These are phyloP conservation scores for Phasianus colchicus DNA, from an alignment of 2,113 vertebrate species.

Conservation along the genomic window DNA sequence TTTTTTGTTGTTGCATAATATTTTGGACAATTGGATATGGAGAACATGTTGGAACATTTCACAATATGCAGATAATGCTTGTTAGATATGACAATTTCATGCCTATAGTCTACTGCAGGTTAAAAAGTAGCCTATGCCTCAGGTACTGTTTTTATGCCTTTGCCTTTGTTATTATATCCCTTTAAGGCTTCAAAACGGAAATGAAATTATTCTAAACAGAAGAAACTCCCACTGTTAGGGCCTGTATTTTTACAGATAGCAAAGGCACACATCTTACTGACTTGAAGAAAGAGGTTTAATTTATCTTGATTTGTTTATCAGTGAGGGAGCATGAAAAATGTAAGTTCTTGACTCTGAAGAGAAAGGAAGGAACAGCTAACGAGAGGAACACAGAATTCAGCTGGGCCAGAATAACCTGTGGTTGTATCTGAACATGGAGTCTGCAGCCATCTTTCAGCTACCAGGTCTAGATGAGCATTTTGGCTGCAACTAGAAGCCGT, in stretches of 20 bases:
- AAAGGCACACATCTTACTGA: not conserved
- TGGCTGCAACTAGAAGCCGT: not conserved
- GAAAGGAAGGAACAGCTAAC: not conserved
- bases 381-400: not conserved
- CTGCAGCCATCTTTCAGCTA: not conserved
- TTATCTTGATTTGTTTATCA: not conserved
- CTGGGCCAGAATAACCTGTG: not conserved
- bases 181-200: not conserved
- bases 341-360: not conserved
- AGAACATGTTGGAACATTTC: not conserved
- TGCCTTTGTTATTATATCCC: not conserved
- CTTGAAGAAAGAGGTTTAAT: not conserved
- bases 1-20: not conserved
- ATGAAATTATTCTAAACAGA: not conserved
- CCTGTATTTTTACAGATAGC: not conserved
- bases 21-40: not conserved
- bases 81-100: not conserved
- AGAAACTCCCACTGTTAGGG: not conserved
- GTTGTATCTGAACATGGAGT: not conserved
- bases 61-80: not conserved
- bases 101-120: not conserved
- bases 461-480: not conserved
- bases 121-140: not conserved
- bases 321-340: not conserved
- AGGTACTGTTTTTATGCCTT: not conserved